These are phyloP conservation scores for Xyrauchen texanus DNA, from an alignment of 2,113 vertebrate species.

Conservation along the genomic window DNA sequence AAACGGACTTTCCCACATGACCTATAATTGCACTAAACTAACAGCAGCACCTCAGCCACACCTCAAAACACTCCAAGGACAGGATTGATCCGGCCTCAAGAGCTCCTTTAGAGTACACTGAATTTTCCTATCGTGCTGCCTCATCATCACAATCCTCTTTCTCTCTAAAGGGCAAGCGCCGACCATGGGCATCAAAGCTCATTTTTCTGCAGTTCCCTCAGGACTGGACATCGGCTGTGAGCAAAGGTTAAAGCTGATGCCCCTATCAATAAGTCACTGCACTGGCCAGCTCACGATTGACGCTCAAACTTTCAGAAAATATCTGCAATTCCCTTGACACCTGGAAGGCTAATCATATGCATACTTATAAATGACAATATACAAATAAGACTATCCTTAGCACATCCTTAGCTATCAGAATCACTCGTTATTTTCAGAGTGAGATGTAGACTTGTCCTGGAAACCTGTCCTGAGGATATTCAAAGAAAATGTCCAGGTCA, in stretches of 20 bases:
- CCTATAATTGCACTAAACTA: slow-evolving; percentile 22
- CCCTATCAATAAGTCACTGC: slow-evolving; percentile 56
- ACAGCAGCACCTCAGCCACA: slow-evolving; percentile 1
- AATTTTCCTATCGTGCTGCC: neutral
- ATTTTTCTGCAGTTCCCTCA: slow-evolving; percentile 54
- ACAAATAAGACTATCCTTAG: neutral
- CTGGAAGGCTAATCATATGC: slow-evolving; percentile 44
- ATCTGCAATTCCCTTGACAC: slow-evolving; percentile 37
- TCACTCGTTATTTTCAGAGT: neutral
- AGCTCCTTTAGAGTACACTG: slow-evolving; percentile 41
- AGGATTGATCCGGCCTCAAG: slow-evolving; percentile 39
- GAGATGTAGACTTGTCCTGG: too few relatives aligned
- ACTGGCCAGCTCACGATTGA: slow-evolving; percentile 39
- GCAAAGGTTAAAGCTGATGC: slow-evolving; percentile 64
- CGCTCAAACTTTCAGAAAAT: slow-evolving; percentile 36
- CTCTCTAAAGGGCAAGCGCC: slow-evolving; percentile 21
- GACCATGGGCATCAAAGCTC: slow-evolving; percentile 49
- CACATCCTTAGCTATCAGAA: neutral
- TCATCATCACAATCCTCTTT: slow-evolving; percentile 15
- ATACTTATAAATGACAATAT: slow-evolving; percentile 28
- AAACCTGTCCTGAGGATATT: too few relatives aligned
- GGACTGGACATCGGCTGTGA: slow-evolving; percentile 47
- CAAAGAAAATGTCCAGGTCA: too few relatives aligned
- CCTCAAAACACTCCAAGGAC: slow-evolving; percentile 46
- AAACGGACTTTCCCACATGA: slow-evolving; percentile 15